phyloP scores from a whole-genome alignment of 1,140 invertebrate genomes.

The Stegodyphus dumicola region DNA sequence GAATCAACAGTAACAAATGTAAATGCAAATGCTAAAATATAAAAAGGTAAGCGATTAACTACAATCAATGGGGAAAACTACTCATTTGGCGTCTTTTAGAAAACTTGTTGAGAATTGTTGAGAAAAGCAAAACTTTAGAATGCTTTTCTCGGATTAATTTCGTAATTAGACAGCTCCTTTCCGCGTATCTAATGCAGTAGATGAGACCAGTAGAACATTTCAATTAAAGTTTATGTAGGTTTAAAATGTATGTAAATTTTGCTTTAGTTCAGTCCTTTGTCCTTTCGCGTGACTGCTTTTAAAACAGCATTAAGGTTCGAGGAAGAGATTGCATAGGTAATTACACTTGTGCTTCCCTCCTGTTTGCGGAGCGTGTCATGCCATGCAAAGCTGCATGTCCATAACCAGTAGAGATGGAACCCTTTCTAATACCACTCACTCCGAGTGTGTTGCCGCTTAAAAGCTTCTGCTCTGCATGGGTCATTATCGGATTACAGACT shows the following conservation, averaged over 20 bases:
- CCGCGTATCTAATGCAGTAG: conserved; percentile 1
- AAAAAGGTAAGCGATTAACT: no score
- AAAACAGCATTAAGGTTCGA: conserved; percentile 54
- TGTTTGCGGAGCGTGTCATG: conserved; percentile 55
- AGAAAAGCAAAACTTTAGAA: not conserved
- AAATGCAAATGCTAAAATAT: no score
- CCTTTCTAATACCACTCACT: conserved; percentile 26
- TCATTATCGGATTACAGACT: conserved; percentile 59
- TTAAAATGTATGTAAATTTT: conserved; percentile 60
- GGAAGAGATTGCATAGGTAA: conserved; percentile 47
- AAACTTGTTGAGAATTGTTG: no score
- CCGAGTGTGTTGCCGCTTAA: conserved; percentile 34
- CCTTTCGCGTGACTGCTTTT: conserved; percentile 55
- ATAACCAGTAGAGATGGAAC: conserved; percentile 38
- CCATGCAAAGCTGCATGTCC: conserved; percentile 18
- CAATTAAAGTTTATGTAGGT: conserved; percentile 51
- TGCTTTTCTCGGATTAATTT: conserved; percentile 37
- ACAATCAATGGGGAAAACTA: no score
- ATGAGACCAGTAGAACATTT: conserved; percentile 35
- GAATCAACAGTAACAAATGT: no score
- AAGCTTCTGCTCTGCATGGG: conserved; percentile 37
- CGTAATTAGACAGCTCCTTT: conserved; percentile 8
- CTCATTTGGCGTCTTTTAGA: no score
- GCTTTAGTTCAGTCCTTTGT: conserved; percentile 42
- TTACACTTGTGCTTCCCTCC: conserved; percentile 15